phyloP scores from a whole-genome alignment of 2,797 vertebrate species.

The Yasuhikotakia modesta region DNA sequence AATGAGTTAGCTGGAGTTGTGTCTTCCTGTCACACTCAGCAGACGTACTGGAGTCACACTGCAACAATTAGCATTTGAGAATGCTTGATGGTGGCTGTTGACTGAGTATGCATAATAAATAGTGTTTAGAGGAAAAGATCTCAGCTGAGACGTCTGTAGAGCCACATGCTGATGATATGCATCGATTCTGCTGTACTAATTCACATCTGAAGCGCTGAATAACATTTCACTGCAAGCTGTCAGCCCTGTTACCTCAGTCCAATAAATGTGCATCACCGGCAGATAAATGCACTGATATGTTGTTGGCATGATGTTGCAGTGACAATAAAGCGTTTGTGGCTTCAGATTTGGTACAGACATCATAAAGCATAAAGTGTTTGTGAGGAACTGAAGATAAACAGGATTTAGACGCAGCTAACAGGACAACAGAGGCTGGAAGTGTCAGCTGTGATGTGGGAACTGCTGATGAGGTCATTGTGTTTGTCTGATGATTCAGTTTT shows the following conservation, averaged over 20 bases:
- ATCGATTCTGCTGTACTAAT: conserved; percentile 48
- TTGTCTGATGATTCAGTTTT: not conserved
- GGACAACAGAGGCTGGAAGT: conserved; percentile 27
- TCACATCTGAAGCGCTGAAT: conserved; percentile 39
- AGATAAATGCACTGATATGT: conserved; percentile 45
- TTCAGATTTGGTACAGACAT: conserved; percentile 52
- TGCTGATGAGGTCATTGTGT: not conserved
- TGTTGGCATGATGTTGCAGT: conserved; percentile 33
- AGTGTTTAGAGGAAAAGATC: conserved; percentile 53
- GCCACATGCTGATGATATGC: conserved; percentile 41
- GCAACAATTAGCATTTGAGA: conserved; percentile 59
- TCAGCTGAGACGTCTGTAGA: conserved; percentile 46
- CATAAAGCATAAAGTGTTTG: conserved; percentile 47
- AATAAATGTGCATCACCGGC: conserved; percentile 42
- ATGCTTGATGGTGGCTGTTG: conserved; percentile 43
- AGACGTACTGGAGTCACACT: conserved; percentile 42
- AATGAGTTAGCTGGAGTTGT: too few species aligned
- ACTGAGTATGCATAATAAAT: conserved; percentile 61
- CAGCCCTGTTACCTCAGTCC: conserved; percentile 18
- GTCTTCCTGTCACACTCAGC: not conserved
- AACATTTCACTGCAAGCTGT: conserved; percentile 45
- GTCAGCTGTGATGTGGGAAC: conserved; percentile 42
- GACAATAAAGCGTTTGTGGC: conserved; percentile 50
- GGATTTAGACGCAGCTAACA: conserved; percentile 47
- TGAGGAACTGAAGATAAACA: too few species aligned